phyloP scores from a whole-genome alignment of 2,113 vertebrate species.

The Larimichthys crocea region DNA sequence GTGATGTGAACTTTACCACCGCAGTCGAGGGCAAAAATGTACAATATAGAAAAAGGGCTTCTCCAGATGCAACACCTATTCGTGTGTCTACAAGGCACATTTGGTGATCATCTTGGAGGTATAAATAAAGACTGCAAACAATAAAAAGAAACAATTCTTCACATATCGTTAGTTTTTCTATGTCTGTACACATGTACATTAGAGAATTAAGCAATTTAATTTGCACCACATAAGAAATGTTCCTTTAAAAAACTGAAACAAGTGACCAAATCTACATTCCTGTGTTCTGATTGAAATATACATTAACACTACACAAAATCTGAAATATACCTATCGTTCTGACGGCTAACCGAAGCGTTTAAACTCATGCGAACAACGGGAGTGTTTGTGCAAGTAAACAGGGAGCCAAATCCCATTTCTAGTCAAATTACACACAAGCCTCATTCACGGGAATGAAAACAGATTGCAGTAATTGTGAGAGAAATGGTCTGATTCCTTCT shows the following conservation, averaged over 20 bases:
- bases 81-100: conserved; percentile 83
- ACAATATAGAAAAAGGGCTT: conserved; percentile 63
- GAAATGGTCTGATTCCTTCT: conserved; percentile 18
- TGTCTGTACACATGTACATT: conserved; percentile 74
- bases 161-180: conserved; percentile 70
- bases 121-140: conserved; percentile 79
- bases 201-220: conserved; percentile 54
- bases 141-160: conserved; percentile 54
- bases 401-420: conserved; percentile 28
- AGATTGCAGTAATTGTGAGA: background rate
- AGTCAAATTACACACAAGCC: background rate
- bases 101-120: conserved; percentile 79
- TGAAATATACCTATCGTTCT: conserved; percentile 34
- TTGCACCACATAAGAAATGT: conserved; percentile 61
- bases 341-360: conserved; percentile 25
- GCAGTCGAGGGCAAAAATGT: conserved; percentile 51
- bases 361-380: conserved; percentile 10
- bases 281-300: conserved; percentile 61
- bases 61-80: conserved; percentile 77
- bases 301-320: conserved; percentile 35
- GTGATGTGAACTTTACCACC: conserved; percentile 47
- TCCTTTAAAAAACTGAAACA: conserved; percentile 40
- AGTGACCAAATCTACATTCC: conserved; percentile 69
- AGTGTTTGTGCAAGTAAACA: conserved; percentile 40
- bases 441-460: conserved; percentile 1